Evolutionary conservation across 2,113 vertebrate species (phyloP), one percentile per base, ranked within the genome.

Genomic region (Gymnocephalus cernua): DNA sequence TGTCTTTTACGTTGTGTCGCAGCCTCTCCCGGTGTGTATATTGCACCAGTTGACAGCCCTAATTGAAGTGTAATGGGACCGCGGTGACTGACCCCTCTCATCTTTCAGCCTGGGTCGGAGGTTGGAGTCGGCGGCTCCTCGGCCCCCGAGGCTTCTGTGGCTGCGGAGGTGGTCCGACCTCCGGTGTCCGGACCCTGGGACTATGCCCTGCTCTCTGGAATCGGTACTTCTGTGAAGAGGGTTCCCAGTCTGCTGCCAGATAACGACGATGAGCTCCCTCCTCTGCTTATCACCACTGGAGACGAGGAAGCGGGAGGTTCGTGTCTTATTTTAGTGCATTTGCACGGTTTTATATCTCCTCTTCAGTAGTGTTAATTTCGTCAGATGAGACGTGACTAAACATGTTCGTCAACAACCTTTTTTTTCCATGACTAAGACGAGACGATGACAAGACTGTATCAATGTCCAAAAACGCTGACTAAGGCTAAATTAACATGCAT

Each of bases 181-280:
- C 92, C 81, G 0, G 0, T 86, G 45, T 91, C 89, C 5, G 94
- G 92, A 57, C 92, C 94, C 53, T 96, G 96, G 85, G 95, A 96
- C 77, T 97, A 95, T 50, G 90, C 91, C 44, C 88, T 97, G 9
- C 92, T 99, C 0, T 96, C 95, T 89, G 93, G 92, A 23, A 57
- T 99, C 29, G 91, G 95, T 2, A 94, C 93, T 25, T 92, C 78
- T 3, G 95, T 98, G 57, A 79, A 41, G 62, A 94, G 87, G 32
- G 83, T 88, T 0, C 75, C 94, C 64, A 97, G 94, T 88, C 97
- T 99, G 79, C 75, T 99, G 79, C 96, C 97, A 11, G 95, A 96
- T 7, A 94, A 90, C 19, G 95, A 96, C 0, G 92, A 94, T 0
- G 90, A 91, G 27, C 95, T 99, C 23, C 98, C 98, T 0, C 98